These are phyloP conservation scores for Saimiri boliviensis DNA, from an alignment of 2,113 vertebrate species.

Conservation along the genomic window DNA sequence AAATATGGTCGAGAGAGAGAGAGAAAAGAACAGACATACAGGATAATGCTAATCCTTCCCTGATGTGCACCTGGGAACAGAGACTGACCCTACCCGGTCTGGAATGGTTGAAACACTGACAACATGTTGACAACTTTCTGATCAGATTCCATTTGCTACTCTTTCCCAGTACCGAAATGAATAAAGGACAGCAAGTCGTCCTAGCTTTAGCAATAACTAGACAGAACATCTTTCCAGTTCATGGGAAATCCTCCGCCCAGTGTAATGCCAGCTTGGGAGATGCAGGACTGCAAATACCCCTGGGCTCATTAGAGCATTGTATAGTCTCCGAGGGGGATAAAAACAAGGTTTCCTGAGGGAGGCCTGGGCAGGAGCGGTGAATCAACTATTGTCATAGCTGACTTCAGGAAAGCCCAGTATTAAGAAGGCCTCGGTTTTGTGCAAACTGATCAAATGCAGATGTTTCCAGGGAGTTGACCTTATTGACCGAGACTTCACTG, in stretches of 20 bases:
- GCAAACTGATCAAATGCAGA: slow-evolving; percentile 96
- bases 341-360: slow-evolving; percentile 67
- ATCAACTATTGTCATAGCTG: slow-evolving; percentile 81
- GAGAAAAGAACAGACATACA: neutral
- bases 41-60: neutral
- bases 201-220: neutral
- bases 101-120: neutral
- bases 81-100: neutral
- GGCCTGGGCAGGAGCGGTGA: slow-evolving; percentile 71
- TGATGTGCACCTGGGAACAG: neutral
- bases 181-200: neutral
- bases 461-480: slow-evolving; percentile 91
- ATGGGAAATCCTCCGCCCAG: neutral
- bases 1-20: neutral
- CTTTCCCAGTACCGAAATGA: neutral
- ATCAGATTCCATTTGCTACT: neutral
- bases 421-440: slow-evolving; percentile 87
- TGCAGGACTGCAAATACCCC: neutral
- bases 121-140: neutral
- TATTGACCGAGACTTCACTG: slow-evolving; percentile 85
- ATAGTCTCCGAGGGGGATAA: slow-evolving; percentile 19
- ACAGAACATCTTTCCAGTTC: neutral
- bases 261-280: slow-evolving; percentile 53
- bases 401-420: slow-evolving; percentile 83
- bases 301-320: slow-evolving; percentile 58